A percentile compares a stretch with the other conserved stretches of the same genome.
phyloP scores from a whole-genome alignment of 2,113 vertebrate genomes.

The Harpagus bidentatus region DNA sequence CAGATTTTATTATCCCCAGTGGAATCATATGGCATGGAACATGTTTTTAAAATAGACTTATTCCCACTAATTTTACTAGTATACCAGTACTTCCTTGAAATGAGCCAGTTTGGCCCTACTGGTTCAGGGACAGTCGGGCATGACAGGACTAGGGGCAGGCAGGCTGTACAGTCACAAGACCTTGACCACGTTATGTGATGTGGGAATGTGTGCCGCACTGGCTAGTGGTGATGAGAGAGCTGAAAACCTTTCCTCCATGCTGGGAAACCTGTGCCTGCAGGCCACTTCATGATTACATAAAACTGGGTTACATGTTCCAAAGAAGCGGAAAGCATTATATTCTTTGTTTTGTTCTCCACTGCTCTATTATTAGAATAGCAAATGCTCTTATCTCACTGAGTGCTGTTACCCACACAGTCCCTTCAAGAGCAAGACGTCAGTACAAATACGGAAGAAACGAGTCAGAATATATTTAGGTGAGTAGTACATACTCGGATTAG shows the following conservation, averaged over 20 bases:
- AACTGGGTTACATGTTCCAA: background rate
- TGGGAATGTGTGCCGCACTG: background rate
- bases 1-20: background rate
- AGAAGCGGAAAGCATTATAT: background rate
- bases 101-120: background rate
- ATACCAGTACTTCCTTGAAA: background rate
- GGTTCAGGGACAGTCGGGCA: background rate
- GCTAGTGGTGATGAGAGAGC: background rate
- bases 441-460: background rate
- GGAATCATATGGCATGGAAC: background rate
- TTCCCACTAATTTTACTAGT: background rate
- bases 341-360: background rate
- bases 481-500: background rate
- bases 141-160: background rate
- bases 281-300: background rate
- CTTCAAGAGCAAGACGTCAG: background rate
- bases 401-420: background rate
- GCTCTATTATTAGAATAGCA: background rate
- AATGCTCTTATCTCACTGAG: background rate
- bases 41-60: constrained; percentile 25
- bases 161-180: background rate
- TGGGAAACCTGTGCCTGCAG: background rate
- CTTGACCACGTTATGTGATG: background rate
- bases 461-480: background rate
- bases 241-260: background rate